phyloP scores from a whole-genome alignment of 92 coral and sea anemone species.

The Umimayanthus chanpuru region DNA sequence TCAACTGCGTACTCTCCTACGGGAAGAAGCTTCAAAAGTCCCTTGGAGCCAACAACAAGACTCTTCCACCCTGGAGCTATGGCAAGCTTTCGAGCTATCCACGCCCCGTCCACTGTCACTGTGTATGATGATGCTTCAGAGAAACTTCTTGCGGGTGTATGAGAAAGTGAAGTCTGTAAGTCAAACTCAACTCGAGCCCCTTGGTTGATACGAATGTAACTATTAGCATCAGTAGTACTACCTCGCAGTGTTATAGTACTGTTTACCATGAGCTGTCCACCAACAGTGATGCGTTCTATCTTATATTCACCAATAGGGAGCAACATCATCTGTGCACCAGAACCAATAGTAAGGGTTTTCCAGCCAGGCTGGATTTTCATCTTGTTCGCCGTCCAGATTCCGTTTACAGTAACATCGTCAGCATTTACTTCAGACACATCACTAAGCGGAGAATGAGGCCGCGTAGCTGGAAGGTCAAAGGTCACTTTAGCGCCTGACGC shows the following conservation, averaged over 20 bases:
- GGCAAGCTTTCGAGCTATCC: constrained; percentile 33
- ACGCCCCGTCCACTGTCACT: constrained; percentile 46
- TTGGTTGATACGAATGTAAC: constrained; percentile 20
- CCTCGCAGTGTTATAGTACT: constrained; percentile 38
- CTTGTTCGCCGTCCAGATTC: constrained; percentile 62
- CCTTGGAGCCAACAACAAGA: constrained; percentile 39
- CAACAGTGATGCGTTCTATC: constrained; percentile 36
- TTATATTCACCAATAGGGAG: constrained; percentile 34
- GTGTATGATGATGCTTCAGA: constrained; percentile 31
- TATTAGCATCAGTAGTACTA: constrained; percentile 14
- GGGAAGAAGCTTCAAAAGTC: constrained; percentile 31
- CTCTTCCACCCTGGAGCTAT: constrained; percentile 47
- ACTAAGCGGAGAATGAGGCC: constrained; percentile 29
- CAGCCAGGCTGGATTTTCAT: constrained; percentile 77
- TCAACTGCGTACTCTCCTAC: constrained; percentile 31
- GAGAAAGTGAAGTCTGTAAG: constrained; percentile 26
- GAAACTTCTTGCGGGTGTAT: constrained; percentile 23
- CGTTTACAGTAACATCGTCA: constrained; percentile 64
- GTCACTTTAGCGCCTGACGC: constrained; percentile 12
- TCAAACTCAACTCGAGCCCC: constrained; percentile 42
- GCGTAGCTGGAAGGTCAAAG: constrained; percentile 20
- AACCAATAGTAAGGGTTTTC: constrained; percentile 34
- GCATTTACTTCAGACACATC: constrained; percentile 73
- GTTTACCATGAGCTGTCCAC: constrained; percentile 41
- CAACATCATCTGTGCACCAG: constrained; percentile 31